These are phyloP conservation scores for Cepaea hortensis DNA, from an alignment of 2,888 invertebrate species.

Conservation along the genomic window DNA sequence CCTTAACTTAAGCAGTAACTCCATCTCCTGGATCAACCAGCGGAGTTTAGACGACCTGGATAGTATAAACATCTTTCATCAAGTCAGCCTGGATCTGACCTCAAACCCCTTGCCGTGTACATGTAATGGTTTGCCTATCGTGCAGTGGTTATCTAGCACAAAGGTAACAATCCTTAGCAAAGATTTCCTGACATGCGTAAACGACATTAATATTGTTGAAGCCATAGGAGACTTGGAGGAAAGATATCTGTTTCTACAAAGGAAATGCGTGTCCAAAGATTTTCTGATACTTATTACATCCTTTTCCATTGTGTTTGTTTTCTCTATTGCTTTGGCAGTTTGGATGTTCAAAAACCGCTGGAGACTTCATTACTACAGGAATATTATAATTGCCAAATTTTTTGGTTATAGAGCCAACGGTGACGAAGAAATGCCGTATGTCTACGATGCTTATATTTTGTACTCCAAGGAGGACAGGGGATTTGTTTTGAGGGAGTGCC, in stretches of 20 bases:
- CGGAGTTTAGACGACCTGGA: conserved; percentile 29
- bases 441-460: conserved; percentile 43
- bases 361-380: conserved; percentile 32
- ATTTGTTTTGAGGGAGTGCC: conserved; percentile 33
- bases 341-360: conserved; percentile 33
- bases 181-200: conserved; percentile 18
- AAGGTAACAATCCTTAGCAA: conserved; percentile 13
- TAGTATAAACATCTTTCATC: neutral
- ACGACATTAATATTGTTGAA: neutral
- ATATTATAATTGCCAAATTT: neutral
- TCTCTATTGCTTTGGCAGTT: neutral
- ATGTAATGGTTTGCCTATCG: conserved; percentile 23
- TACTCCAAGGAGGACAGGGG: conserved; percentile 15
- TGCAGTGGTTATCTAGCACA: conserved; percentile 29
- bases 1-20: conserved; percentile 27
- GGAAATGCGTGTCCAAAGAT: neutral
- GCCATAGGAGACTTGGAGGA: neutral
- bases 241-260: neutral
- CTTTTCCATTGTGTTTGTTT: neutral
- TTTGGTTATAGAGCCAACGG: neutral
- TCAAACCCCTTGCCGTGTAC: conserved; percentile 33
- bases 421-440: neutral
- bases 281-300: neutral
- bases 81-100: conserved; percentile 14
- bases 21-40: conserved; percentile 19